Base-by-base conservation (phyloP, 2,888 invertebrate species). In the Tribolium freemani region DNA sequence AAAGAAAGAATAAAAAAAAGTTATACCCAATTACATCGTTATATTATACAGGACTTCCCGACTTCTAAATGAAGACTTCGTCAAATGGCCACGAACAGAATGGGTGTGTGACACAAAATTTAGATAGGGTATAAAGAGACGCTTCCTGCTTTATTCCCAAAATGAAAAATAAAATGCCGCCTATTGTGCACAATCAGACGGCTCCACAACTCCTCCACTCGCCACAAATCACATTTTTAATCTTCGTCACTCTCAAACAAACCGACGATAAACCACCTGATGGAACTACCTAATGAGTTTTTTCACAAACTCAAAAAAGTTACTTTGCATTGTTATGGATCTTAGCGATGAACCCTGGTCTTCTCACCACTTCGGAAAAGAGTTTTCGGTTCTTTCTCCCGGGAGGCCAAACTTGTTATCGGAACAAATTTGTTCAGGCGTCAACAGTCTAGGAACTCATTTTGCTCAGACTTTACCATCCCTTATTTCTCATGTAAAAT, bases 101-200 rank as follows among this genome's bases (percentile, higher is more conserved):
- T 57, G 68, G 72, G 72, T 69, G 69, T 72, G 64, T 72, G 72
- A 57, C 69, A 68, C 48, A 69, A 63, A 72, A 72, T 69, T 69
- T 44, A 72, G 56, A 69, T 69, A 60, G 63, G 60, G 45, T 54
- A 48, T 70, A 63, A 72, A 69, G 58, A 64, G 45, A 26, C 30
- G 30, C 58, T 57, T 57, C 61, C 53, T 56, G 60, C 58, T 57
- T 70, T 53, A 68, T 61, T 53, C 56, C 31, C 48, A 54, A 71
- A 71, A 68, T 56, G 67, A 54, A 67, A 72, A 72, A 72, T 67
- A 61, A 68, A 72, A 46, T 21, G 66, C 26, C 51, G 54, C 56
- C 45, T 58, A 71, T 71, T 71, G 66, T 58, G 54, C 66, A 44
- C 48, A 57, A 66, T 51, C 46, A 44, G 46, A 31, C 58, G 46